Percentiles rank a stretch among this genome's conserved stretches.
Evolutionary conservation across 2,113 vertebrate genomes (phyloP).

Genomic region (Lampris incognitus): DNA sequence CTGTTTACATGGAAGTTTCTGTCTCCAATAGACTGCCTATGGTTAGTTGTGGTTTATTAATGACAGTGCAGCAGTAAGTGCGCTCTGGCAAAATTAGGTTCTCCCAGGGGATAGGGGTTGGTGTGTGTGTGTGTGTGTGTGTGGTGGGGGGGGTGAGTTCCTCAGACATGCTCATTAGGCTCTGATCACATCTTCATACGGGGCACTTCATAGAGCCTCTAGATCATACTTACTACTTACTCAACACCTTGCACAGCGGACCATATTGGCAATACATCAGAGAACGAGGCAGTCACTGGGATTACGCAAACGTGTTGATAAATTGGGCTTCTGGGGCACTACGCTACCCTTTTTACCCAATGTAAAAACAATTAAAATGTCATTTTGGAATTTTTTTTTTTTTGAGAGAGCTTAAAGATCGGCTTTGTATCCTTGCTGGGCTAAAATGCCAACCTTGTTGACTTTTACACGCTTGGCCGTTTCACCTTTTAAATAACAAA

Average conservation of each 20-base stretch:
- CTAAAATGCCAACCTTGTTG: no score
- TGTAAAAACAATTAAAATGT: not conserved
- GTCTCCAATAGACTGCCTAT: no score
- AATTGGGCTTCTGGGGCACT: not conserved
- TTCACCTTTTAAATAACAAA: not conserved
- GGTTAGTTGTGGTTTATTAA: no score
- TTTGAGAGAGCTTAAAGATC: not conserved
- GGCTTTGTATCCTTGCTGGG: not conserved
- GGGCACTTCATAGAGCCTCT: conserved; percentile 2
- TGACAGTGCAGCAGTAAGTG: no score
- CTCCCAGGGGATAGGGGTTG: not conserved
- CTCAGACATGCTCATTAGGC: conserved; percentile 54
- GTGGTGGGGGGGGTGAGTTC: conserved; percentile 21
- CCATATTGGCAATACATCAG: not conserved
- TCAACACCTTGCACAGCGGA: not conserved
- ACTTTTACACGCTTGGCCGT: not conserved
- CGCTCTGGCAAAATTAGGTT: no score
- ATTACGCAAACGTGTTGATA: not conserved
- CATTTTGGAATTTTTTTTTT: not conserved
- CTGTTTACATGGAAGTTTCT: no score
- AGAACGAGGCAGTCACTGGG: no score
- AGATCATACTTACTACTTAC: conserved; percentile 1
- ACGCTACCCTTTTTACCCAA: not conserved
- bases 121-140: no score
- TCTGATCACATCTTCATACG: conserved; percentile 30